These are phyloP conservation scores for Herminia tarsipennalis DNA, from an alignment of 2,888 invertebrate species.

Conservation along the genomic window DNA sequence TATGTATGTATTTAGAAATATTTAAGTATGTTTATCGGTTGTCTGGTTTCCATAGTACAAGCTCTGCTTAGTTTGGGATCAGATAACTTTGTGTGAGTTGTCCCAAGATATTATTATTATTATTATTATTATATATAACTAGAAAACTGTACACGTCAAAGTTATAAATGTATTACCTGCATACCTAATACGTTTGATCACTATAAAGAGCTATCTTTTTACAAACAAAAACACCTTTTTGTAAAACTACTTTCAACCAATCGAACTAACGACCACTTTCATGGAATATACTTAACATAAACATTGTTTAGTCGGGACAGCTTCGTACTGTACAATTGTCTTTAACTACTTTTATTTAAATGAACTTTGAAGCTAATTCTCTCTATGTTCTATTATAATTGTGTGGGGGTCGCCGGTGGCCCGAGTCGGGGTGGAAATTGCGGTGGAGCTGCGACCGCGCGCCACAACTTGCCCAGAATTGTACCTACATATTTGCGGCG, in stretches of 20 bases:
- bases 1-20: too few species aligned
- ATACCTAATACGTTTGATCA: too few species aligned
- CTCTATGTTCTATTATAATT: slow-evolving; percentile 50
- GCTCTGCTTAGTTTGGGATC: too few species aligned
- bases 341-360: slow-evolving; percentile 53
- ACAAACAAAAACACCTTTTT: too few species aligned
- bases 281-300: slow-evolving; percentile 11
- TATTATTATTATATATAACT: too few species aligned
- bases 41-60: too few species aligned
- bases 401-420: slow-evolving; percentile 36
- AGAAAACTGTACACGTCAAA: too few species aligned
- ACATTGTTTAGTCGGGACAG: slow-evolving; percentile 32
- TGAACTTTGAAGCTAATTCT: slow-evolving; percentile 51
- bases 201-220: too few species aligned
- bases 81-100: too few species aligned
- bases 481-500: slow-evolving; percentile 36
- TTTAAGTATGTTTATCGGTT: too few species aligned
- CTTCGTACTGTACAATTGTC: slow-evolving; percentile 36
- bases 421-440: slow-evolving; percentile 15
- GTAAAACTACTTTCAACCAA: not conserved
- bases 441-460: slow-evolving; percentile 20
- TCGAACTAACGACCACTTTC: slow-evolving; percentile 6
- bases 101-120: too few species aligned
- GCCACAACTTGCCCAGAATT: slow-evolving; percentile 16
- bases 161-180: too few species aligned